Conservation (phyloP, 2,113 vertebrate species). For the Semnopithecus entellus region DNA sequence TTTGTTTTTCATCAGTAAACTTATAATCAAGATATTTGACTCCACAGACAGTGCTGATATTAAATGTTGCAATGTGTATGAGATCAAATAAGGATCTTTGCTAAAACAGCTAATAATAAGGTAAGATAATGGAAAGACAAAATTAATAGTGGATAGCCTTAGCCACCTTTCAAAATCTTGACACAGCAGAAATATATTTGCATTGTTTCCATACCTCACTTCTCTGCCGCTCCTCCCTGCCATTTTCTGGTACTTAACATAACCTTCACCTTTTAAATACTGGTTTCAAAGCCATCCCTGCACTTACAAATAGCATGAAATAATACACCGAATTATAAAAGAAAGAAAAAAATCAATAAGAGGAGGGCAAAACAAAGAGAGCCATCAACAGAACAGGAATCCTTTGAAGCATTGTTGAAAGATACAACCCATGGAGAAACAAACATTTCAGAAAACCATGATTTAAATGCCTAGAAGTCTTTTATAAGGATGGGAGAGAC, state of each 20-base stretch:
- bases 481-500: not conserved
- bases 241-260: not conserved
- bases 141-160: not conserved
- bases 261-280: conserved; percentile 23
- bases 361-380: conserved; percentile 2
- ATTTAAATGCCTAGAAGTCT: conserved; percentile 9
- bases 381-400: not conserved
- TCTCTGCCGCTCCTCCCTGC: not conserved
- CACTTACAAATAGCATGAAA: conserved; percentile 17
- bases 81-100: conserved; percentile 31
- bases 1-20: conserved; percentile 27
- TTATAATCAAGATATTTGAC: conserved; percentile 44
- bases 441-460: conserved; percentile 39
- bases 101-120: conserved; percentile 31
- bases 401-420: conserved; percentile 56
- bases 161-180: not conserved
- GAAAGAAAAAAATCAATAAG: conserved; percentile 29
- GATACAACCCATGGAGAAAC: not conserved
- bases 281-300: not conserved
- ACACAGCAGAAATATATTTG: conserved; percentile 17
- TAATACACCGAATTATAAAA: not conserved
- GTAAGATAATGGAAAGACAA: conserved; percentile 2
- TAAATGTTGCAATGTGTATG: conserved; percentile 28
- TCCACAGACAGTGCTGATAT: not conserved
- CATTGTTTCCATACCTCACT: not conserved